Conservation (phyloP, 2,888 invertebrate genomes). For the Labia minor region DNA sequence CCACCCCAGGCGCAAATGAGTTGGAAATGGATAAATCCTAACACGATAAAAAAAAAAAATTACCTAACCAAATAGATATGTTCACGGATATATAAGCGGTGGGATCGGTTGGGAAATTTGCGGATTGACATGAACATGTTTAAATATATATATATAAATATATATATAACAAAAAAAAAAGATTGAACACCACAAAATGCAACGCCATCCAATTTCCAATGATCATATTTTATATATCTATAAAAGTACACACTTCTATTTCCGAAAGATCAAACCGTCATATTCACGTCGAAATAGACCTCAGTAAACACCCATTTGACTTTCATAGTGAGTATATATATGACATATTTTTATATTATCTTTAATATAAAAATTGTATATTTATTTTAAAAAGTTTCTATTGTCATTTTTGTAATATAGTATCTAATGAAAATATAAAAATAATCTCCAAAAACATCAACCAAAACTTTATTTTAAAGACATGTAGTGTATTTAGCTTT, state of each 20-base stretch:
- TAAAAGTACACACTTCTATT: neutral
- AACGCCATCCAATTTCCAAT: slow-evolving; percentile 7
- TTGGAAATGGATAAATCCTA: neutral
- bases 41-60: neutral
- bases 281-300: neutral
- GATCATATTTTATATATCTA: slow-evolving; percentile 4
- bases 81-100: slow-evolving; percentile 4
- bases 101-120: neutral
- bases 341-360: too few relatives aligned
- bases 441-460: too few relatives aligned
- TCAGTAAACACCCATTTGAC: too few relatives aligned
- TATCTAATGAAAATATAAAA: too few relatives aligned
- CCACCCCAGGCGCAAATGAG: neutral
- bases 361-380: too few relatives aligned
- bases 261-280: neutral
- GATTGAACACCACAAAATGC: neutral
- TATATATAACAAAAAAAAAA: neutral
- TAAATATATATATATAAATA: neutral
- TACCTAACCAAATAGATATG: neutral
- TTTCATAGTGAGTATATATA: too few relatives aligned
- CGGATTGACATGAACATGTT: slow-evolving; percentile 1
- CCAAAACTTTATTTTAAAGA: too few relatives aligned
- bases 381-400: too few relatives aligned
- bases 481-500: too few relatives aligned
- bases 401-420: too few relatives aligned